Base-by-base conservation (phyloP, 1,140 invertebrate genomes). In the Drosophila sucinea region DNA sequence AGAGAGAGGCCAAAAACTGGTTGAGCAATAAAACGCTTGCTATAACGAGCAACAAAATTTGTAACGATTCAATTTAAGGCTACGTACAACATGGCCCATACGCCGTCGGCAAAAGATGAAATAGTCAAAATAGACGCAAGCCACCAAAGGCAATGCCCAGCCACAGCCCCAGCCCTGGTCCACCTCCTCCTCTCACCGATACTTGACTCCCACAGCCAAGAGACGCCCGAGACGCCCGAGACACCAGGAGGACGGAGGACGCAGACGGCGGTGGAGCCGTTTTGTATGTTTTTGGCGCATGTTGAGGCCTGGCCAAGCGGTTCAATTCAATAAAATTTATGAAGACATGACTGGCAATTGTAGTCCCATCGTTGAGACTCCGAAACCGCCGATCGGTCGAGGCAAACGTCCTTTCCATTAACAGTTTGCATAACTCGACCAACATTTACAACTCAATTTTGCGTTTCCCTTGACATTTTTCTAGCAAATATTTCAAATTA, bases 31-130 rank as follows among this genome's bases (percentile, higher is more conserved):
- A 89, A 89, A 89, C 85, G 85, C 85, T 86, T 89, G 83, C 83
- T 90, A 90, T 90, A 89, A 89, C 85, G 85, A 89, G 85, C 78
- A 89, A 89, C 85, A 90, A 89, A 89, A 89, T 89, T 89, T 89
- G 85, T 89, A 89, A 89, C 85, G 85, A 89, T 89, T 89, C 85
- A 89, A 89, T 89, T 89, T 89, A 89, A 89, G 86, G 84, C 81
- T 81, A 70, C 81, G 82, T 89, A 90, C 84, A 89, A 89, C 80
- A 73, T 73, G 74, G 68, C 67, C 73, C 74, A 68, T 77, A 77
- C 75, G 74, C 75, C 77, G 84, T 84, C 84, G 84, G 84, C 84
- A 74, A 89, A 89, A 89, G 84, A 89, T 89, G 84, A 89, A 89
- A 89, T 89, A 79, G 84, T 80, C 80, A 81, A 82, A 77, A 84